Evolutionary conservation across 2,113 vertebrate species (phyloP).

Genomic region (Ictalurus punctatus): DNA sequence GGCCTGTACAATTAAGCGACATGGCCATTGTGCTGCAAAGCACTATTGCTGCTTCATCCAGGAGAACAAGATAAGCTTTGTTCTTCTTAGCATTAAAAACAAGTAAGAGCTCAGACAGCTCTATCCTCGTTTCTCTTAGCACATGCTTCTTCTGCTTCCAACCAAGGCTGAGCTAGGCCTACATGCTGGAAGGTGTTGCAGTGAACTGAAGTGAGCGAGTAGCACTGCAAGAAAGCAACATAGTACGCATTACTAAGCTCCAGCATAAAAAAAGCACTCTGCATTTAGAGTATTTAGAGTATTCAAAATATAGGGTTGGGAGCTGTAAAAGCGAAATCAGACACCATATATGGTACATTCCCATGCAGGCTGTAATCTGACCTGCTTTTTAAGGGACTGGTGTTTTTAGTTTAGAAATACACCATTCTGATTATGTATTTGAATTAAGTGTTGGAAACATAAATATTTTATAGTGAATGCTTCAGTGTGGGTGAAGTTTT

Average conservation of each 20-base stretch:
- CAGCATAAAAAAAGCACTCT: conserved; percentile 5
- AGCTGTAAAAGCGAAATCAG: conserved; percentile 5
- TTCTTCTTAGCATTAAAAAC: conserved; percentile 31
- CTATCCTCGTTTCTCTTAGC: conserved; percentile 5
- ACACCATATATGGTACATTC: conserved; percentile 18
- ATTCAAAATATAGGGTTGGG: neutral
- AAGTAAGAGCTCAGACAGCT: conserved; percentile 16
- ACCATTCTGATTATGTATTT: neutral
- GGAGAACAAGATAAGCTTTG: conserved; percentile 44
- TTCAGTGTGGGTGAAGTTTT: neutral
- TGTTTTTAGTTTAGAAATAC: neutral
- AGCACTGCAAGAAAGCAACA: neutral
- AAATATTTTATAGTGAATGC: neutral
- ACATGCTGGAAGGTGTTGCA: neutral
- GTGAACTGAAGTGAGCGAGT: neutral
- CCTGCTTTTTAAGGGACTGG: neutral
- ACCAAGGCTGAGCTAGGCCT: neutral
- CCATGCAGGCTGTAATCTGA: neutral
- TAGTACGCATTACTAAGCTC: conserved; percentile 1
- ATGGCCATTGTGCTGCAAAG: conserved; percentile 51
- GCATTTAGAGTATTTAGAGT: conserved; percentile 34
- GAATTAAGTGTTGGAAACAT: neutral
- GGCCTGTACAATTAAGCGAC: conserved; percentile 50
- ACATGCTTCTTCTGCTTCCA: neutral
- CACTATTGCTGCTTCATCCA: conserved; percentile 30